These are phyloP conservation scores for Cavia porcellus DNA, from an alignment of 2,113 vertebrate genomes.

Conservation along the genomic window DNA sequence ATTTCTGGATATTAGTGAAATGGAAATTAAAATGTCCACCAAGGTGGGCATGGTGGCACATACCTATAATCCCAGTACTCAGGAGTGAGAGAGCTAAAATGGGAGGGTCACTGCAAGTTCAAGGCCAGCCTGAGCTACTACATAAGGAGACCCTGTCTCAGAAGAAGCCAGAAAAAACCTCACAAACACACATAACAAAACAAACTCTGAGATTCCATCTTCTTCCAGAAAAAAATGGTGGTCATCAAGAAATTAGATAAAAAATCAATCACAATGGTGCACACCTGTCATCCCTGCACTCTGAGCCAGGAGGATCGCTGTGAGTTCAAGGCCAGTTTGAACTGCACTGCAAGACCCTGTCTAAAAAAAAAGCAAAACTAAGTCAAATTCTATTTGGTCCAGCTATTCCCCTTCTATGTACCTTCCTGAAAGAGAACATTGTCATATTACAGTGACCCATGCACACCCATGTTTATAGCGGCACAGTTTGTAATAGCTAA, in stretches of 20 bases:
- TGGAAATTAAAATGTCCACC: not conserved
- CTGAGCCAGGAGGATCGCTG: not conserved
- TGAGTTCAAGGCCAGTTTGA: not conserved
- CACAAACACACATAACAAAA: not conserved
- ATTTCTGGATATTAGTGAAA: not conserved
- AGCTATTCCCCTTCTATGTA: not conserved
- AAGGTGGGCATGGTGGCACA: not conserved
- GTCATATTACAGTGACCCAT: not conserved
- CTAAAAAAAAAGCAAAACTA: not conserved
- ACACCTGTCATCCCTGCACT: not conserved
- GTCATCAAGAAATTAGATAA: not conserved
- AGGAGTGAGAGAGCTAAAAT: not conserved
- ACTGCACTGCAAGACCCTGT: not conserved
- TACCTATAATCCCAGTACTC: not conserved
- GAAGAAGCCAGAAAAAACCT: not conserved
- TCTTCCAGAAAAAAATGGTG: not conserved
- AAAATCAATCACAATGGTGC: not conserved
- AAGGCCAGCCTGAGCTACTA: not conserved
- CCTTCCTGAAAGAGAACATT: not conserved
- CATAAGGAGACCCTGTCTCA: not conserved
- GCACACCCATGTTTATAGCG: not conserved
- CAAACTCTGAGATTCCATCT: not conserved
- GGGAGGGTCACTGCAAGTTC: not conserved
- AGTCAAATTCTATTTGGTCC: not conserved
- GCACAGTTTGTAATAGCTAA: not conserved